Conservation (phyloP, 2,888 invertebrate species). For the Diadegma fenestrale region DNA sequence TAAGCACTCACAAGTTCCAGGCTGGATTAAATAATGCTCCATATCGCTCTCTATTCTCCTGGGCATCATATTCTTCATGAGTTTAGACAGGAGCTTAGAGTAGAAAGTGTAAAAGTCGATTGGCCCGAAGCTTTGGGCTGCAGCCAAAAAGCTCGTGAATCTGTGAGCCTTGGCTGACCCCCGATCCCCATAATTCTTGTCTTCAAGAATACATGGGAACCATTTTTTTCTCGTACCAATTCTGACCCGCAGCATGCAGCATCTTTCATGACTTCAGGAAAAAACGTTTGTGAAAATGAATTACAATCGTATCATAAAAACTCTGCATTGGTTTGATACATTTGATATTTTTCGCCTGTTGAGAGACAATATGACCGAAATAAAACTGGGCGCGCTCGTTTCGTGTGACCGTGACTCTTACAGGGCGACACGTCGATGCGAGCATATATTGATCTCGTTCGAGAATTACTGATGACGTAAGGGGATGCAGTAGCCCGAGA, state of each 20-base stretch:
- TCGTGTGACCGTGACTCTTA: constrained; percentile 41
- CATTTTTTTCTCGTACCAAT: constrained; percentile 30
- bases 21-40: constrained; percentile 50
- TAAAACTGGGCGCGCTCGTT: constrained; percentile 43
- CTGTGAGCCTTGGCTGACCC: constrained; percentile 75
- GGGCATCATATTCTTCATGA: constrained; percentile 42
- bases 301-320: constrained; percentile 2
- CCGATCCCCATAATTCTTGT: constrained; percentile 67
- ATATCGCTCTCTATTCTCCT: constrained; percentile 25
- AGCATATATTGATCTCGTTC: constrained; percentile 59
- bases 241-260: constrained; percentile 18
- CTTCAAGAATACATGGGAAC: constrained; percentile 48
- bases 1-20: constrained; percentile 9
- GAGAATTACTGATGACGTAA: constrained; percentile 63
- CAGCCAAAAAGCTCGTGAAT: constrained; percentile 72
- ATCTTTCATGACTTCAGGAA: constrained; percentile 41
- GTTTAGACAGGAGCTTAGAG: constrained; percentile 28
- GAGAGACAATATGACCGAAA: constrained; percentile 18
- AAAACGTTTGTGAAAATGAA: constrained; percentile 28
- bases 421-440: constrained; percentile 36
- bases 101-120: constrained; percentile 63
- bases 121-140: constrained; percentile 72
- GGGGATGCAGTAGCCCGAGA: constrained; percentile 59
- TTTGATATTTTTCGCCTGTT: constrained; percentile 5
- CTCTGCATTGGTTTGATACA: background rate